Base-by-base conservation (phyloP, 2,113 vertebrate genomes). In the Neolamprologus variostigma region DNA sequence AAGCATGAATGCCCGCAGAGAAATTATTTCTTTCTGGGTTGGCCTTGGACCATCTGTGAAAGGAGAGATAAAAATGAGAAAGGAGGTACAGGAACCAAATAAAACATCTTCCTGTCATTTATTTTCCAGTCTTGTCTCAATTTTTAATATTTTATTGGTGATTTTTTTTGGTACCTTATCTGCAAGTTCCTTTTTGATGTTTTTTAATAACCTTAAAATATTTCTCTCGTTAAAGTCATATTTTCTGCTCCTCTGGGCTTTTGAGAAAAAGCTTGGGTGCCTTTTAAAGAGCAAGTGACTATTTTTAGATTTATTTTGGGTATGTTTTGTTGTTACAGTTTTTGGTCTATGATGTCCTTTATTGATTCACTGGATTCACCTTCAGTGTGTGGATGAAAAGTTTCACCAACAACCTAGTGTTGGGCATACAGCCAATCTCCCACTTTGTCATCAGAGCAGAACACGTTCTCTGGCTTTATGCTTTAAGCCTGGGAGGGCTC, bases 1-100 rank as follows among this genome's bases (percentile, higher is more conserved):
- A 87, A 99, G 97, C 97, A 99, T 99, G 95, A 99, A 99, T 1
- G 98, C 98, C 61, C 98, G 96, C 85, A 99, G 95, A 55, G 98
- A 99, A 95, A 98, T 91, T 16, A 99, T 97, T 97, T 99, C 98
- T 95, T 99, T 99, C 93, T 99, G 98, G 85, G 97, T 97, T 63
- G 98, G 98, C 59, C 98, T 96, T 37, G 97, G 98, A 89, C 98
- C 98, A 96, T 99, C 98, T 99, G 96, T 9, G 57, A 89, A 35
- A 80, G 17, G 23, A 83, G 92, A 85, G 91, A 84, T 47, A 53
- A 31, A 63, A 89, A 9, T 80, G 51, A 84, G 53, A 68, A 8
- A 73, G 21, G 51, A 23, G 80, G n/a, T n/a, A n/a, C 7, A 17
- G 8, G 28, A 78, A 78, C 10, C 16, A 86, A 84, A 89, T 81